Percentiles rank a stretch among this genome's conserved stretches.
phyloP scores from a whole-genome alignment of 2,797 vertebrate genomes.

The Dryobates pubescens region DNA sequence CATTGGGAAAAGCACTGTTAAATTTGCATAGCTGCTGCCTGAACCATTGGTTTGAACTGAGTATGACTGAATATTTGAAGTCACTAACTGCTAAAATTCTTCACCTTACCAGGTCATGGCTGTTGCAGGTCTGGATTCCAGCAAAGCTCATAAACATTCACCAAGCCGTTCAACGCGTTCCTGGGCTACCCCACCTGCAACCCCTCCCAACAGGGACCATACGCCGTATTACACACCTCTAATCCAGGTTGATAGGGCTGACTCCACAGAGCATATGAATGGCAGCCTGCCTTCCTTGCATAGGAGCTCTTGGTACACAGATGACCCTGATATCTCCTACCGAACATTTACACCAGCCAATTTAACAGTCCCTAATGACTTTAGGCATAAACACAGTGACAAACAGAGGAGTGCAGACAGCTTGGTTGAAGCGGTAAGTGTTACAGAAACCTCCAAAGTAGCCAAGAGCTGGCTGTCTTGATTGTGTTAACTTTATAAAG shows the following conservation, averaged over 20 bases:
- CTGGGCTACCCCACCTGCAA: slow-evolving; percentile 96
- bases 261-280: slow-evolving; percentile 85
- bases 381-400: slow-evolving; percentile 91
- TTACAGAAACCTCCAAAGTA: neutral
- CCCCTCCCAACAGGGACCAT: slow-evolving; percentile 89
- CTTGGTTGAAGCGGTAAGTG: slow-evolving; percentile 95
- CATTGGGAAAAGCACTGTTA: neutral
- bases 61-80: neutral
- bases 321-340: slow-evolving; percentile 91
- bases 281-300: slow-evolving; percentile 91
- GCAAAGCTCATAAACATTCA: slow-evolving; percentile 93
- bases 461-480: neutral
- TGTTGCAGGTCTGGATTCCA: slow-evolving; percentile 96
- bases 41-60: neutral
- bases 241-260: slow-evolving; percentile 89
- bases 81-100: neutral
- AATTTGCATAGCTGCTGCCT: neutral
- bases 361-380: slow-evolving; percentile 91
- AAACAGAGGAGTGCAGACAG: slow-evolving; percentile 97
- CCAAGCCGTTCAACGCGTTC: slow-evolving; percentile 94
- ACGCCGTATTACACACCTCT: slow-evolving; percentile 93
- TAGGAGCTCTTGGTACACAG: slow-evolving; percentile 98
- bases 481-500: neutral
- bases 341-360: slow-evolving; percentile 90
- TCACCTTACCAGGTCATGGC: slow-evolving; percentile 90